Evolutionary conservation across 2,797 vertebrate species (phyloP).

Genomic region (Gambelia wislizenii): DNA sequence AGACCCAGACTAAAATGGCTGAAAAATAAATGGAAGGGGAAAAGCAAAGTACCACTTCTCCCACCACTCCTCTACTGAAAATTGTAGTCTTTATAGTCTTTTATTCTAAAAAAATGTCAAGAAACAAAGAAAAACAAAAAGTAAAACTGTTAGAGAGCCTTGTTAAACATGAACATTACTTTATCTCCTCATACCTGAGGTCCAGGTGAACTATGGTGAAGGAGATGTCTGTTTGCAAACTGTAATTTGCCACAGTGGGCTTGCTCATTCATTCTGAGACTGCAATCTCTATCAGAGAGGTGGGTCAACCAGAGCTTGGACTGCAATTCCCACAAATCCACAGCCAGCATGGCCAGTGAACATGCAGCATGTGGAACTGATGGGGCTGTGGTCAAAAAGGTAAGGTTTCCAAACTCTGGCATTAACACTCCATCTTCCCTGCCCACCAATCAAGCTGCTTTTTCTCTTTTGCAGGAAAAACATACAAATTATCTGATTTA

Average conservation of each 20-base stretch:
- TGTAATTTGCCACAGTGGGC: no score
- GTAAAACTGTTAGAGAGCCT: neutral
- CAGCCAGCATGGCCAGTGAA: neutral
- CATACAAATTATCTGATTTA: no score
- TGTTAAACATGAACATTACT: neutral
- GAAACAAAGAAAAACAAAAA: neutral
- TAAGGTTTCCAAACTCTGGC: no score
- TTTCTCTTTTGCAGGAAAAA: neutral
- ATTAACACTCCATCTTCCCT: neutral
- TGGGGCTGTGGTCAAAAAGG: no score
- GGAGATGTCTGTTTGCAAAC: no score
- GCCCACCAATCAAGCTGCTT: neutral
- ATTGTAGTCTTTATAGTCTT: neutral
- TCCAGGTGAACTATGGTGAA: no score
- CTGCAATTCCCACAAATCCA: neutral
- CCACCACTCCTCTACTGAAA: neutral
- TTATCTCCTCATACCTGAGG: neutral
- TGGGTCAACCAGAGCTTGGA: neutral
- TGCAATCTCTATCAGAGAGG: neutral
- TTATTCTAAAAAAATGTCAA: neutral
- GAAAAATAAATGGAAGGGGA: neutral
- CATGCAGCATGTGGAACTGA: no score
- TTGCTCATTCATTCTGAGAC: no score
- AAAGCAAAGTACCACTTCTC: neutral
- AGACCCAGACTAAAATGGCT: neutral